Evolutionary conservation across 2,797 vertebrate genomes (phyloP).

Genomic region (Pseudotriccus pelzelni): DNA sequence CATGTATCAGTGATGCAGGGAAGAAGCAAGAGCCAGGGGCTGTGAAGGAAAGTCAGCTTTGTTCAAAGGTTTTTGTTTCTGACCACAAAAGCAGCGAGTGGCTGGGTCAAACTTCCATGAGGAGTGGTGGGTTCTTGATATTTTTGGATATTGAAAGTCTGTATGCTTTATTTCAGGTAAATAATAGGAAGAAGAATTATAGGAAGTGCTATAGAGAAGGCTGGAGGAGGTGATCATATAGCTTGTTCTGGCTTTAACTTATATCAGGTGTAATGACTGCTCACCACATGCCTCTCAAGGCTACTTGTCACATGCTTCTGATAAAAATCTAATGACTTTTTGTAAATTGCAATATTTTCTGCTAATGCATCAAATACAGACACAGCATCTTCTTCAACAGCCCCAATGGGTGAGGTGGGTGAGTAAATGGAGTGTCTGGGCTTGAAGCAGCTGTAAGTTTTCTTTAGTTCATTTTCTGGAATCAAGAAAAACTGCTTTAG

Average conservation of each 20-base stretch:
- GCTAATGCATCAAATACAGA: neutral
- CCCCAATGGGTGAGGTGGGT: neutral
- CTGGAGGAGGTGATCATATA: neutral
- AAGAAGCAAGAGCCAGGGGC: neutral
- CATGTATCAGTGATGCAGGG: neutral
- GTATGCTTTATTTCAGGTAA: neutral
- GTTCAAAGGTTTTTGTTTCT: neutral
- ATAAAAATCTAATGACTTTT: neutral
- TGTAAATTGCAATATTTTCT: neutral
- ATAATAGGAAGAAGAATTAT: neutral
- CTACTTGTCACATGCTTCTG: neutral
- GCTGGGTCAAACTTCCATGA: neutral
- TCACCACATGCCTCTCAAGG: neutral
- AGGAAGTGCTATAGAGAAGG: neutral
- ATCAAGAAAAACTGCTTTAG: neutral
- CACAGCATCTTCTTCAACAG: neutral
- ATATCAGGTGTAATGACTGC: neutral
- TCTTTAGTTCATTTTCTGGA: neutral
- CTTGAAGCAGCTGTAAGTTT: neutral
- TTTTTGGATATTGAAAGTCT: neutral
- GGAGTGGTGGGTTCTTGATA: neutral
- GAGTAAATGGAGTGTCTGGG: neutral
- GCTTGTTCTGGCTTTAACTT: neutral
- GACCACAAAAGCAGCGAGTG: neutral
- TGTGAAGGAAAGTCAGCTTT: neutral